A percentile compares a stretch with the other conserved stretches of the same genome.
Conservation (phyloP, 2,888 invertebrate genomes). For the Torymus texanus region DNA sequence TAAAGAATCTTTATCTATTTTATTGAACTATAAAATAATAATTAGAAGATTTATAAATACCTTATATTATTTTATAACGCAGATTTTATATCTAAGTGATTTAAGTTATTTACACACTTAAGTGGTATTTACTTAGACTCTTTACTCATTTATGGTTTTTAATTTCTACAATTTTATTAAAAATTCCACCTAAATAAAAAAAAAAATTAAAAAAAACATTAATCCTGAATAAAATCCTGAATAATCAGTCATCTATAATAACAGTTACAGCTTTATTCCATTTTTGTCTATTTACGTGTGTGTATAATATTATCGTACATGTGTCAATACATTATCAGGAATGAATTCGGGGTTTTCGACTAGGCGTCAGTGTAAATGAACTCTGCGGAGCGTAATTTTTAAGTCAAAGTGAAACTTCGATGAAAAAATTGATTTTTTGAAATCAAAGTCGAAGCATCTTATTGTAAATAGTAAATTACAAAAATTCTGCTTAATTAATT, state of each 20-base stretch:
- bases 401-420: slow-evolving; percentile 30
- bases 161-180: no score
- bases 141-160: no score
- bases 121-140: no score
- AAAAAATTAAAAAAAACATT: no score
- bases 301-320: slow-evolving; percentile 14
- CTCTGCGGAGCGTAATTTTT: slow-evolving; percentile 32
- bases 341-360: slow-evolving; percentile 27
- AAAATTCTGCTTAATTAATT: slow-evolving; percentile 5
- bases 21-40: no score
- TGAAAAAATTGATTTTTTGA: slow-evolving; percentile 30
- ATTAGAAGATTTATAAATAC: no score
- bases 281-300: slow-evolving; percentile 9
- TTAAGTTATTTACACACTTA: no score
- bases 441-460: slow-evolving; percentile 16
- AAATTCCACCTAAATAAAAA: no score
- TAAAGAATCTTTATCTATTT: no score
- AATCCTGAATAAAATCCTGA: no score
- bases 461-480: slow-evolving; percentile 9
- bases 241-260: background rate
- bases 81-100: no score
- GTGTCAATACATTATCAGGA: background rate
- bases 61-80: background rate
- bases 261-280: background rate
- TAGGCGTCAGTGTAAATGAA: slow-evolving; percentile 35